phyloP scores from a whole-genome alignment of 2,113 vertebrate species.

The Lanius collurio region DNA sequence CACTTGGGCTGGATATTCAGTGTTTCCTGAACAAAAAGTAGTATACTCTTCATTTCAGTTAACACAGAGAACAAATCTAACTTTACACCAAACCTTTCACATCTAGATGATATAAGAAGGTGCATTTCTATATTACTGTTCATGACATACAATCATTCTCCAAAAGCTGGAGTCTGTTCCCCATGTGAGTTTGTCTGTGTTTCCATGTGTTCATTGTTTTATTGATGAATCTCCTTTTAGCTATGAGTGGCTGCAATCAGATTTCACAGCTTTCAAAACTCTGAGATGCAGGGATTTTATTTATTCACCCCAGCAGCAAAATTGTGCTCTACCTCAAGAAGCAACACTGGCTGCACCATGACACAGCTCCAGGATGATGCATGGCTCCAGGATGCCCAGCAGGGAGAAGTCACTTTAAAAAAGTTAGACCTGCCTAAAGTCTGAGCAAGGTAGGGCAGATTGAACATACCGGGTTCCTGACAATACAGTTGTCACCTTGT shows the following conservation, averaged over 20 bases:
- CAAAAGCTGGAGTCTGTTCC: neutral
- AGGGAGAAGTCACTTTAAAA: neutral
- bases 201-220: neutral
- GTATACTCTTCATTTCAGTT: neutral
- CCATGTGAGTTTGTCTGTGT: neutral
- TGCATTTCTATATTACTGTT: neutral
- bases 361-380: neutral
- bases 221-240: neutral
- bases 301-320: fast-evolving
- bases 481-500: neutral
- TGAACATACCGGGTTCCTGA: neutral
- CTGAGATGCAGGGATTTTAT: neutral
- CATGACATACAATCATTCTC: neutral
- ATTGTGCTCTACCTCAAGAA: neutral
- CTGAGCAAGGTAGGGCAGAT: neutral
- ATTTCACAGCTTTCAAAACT: neutral
- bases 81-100: neutral
- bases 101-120: neutral
- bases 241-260: neutral
- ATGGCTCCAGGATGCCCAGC: neutral
- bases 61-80: neutral
- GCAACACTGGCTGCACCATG: neutral
- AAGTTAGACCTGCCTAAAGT: neutral
- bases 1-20: neutral
- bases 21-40: neutral